phyloP scores from a whole-genome alignment of 1,140 invertebrate genomes.

The Augochlora pura region DNA sequence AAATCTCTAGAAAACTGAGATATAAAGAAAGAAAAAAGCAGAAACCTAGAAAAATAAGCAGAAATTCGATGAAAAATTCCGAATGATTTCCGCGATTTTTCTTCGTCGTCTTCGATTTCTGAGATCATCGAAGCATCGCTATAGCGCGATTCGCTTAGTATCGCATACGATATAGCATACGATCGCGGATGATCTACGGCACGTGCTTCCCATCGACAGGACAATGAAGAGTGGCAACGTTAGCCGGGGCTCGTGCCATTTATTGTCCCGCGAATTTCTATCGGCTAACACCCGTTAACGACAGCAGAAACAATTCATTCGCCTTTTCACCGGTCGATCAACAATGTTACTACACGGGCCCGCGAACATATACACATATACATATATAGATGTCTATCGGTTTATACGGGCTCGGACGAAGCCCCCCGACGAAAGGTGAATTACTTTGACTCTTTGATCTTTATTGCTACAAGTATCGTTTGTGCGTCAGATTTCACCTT shows the following conservation, averaged over 20 bases:
- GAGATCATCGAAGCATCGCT: too few relatives aligned
- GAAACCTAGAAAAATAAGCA: too few relatives aligned
- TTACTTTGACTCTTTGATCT: conserved; percentile 4
- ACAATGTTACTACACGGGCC: conserved; percentile 10
- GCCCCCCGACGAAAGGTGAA: conserved; percentile 1
- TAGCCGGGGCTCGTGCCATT: conserved; percentile 19
- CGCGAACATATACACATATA: too few relatives aligned
- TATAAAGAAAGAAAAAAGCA: too few relatives aligned
- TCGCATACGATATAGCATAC: not conserved
- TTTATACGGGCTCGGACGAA: not conserved
- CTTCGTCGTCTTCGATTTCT: too few relatives aligned
- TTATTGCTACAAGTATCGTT: conserved; percentile 6
- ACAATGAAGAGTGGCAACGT: not conserved
- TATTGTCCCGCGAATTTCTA: conserved; percentile 38
- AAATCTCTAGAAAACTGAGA: too few relatives aligned
- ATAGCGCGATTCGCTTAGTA: too few relatives aligned
- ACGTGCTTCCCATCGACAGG: conserved; percentile 12
- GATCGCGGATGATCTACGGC: conserved; percentile 1
- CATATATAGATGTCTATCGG: conserved; percentile 2
- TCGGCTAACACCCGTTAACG: conserved; percentile 18
- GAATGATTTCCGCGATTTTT: too few relatives aligned
- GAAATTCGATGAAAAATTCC: too few relatives aligned
- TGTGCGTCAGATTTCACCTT: not conserved
- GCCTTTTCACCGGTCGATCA: not conserved
- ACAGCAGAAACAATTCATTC: not conserved